Conservation (phyloP, 2,888 invertebrate species). For the Phlogophora meticulosa region DNA sequence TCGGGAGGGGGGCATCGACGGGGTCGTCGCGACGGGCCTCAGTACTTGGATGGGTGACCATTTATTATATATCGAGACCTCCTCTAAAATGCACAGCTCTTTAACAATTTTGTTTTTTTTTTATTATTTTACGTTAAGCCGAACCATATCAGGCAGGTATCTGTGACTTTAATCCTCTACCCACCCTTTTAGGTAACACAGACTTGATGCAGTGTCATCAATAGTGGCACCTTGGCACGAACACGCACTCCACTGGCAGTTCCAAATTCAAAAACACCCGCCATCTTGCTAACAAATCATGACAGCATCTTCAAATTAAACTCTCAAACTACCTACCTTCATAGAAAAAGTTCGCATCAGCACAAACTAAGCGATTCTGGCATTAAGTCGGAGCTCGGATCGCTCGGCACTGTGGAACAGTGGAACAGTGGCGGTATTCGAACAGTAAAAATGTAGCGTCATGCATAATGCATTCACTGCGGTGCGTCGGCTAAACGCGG, state of each 20-base stretch:
- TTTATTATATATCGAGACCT: too few relatives aligned
- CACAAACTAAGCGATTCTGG: slow-evolving; percentile 71
- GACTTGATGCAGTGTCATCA: too few relatives aligned
- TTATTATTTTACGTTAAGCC: too few relatives aligned
- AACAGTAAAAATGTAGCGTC: slow-evolving; percentile 75
- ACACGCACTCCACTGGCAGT: neutral
- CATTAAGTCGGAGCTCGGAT: slow-evolving; percentile 61
- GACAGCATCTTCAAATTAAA: slow-evolving; percentile 53
- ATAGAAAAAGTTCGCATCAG: slow-evolving; percentile 53
- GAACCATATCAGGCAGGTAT: too few relatives aligned
- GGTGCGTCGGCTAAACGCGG: slow-evolving; percentile 66
- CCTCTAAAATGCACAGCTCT: too few relatives aligned
- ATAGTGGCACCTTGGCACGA: neutral
- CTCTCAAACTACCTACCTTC: slow-evolving; percentile 54
- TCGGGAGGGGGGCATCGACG: too few relatives aligned
- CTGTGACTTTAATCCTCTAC: too few relatives aligned
- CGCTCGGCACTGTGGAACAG: slow-evolving; percentile 46
- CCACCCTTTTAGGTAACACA: too few relatives aligned
- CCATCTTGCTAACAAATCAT: slow-evolving; percentile 40
- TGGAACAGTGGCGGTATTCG: slow-evolving; percentile 51
- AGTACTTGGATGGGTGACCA: too few relatives aligned
- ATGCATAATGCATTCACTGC: slow-evolving; percentile 76
- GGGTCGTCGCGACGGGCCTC: too few relatives aligned
- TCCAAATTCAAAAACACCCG: slow-evolving; percentile 26
- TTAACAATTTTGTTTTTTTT: too few relatives aligned